Evolutionary conservation across 2,113 vertebrate species (phyloP).

Genomic region (Rhineura floridana): DNA sequence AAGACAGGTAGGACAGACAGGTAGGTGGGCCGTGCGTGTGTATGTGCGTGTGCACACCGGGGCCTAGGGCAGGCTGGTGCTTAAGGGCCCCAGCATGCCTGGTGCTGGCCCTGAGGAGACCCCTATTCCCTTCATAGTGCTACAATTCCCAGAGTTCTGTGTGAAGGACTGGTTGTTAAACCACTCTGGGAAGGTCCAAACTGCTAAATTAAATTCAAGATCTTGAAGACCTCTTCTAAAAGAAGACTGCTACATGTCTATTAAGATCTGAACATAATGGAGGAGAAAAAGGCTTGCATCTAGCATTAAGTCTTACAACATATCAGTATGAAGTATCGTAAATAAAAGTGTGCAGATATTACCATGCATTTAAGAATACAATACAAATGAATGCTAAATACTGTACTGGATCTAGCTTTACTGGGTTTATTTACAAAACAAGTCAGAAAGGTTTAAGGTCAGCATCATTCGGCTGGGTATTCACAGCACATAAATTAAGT

Average conservation of each 20-base stretch:
- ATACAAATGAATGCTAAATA: neutral
- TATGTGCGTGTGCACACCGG: too few relatives aligned
- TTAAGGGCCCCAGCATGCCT: too few relatives aligned
- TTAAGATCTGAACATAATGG: neutral
- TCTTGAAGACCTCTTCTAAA: neutral
- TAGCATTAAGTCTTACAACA: neutral
- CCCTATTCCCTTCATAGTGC: too few relatives aligned
- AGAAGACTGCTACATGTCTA: neutral
- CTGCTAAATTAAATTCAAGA: neutral
- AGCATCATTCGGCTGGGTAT: neutral
- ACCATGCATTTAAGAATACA: neutral
- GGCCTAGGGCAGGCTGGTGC: too few relatives aligned
- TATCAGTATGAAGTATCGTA: neutral
- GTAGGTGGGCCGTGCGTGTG: too few relatives aligned
- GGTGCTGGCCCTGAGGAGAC: too few relatives aligned
- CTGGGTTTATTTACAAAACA: neutral
- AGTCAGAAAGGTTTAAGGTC: neutral
- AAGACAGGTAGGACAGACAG: too few relatives aligned
- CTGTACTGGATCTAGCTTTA: neutral
- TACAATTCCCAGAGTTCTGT: too few relatives aligned
- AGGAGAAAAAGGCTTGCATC: neutral
- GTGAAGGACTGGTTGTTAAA: too few relatives aligned
- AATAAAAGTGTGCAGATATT: neutral
- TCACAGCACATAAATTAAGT: neutral
- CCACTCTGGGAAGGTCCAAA: neutral